phyloP scores from a whole-genome alignment of 2,113 vertebrate genomes.

The Anseranas semipalmata region DNA sequence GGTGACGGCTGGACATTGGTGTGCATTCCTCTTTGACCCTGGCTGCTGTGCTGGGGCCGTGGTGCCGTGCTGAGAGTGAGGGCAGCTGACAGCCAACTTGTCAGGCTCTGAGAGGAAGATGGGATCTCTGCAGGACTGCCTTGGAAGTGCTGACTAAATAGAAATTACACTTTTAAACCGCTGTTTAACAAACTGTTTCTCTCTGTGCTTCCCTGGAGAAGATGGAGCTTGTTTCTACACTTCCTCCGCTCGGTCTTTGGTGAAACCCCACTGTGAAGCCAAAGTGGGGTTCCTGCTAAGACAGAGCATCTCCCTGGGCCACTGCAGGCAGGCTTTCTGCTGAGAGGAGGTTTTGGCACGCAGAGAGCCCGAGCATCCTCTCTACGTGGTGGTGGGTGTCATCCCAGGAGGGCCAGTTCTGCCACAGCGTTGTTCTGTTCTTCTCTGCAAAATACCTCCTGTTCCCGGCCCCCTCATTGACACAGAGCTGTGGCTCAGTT shows the following conservation, averaged over 20 bases:
- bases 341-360: background rate
- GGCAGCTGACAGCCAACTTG: background rate
- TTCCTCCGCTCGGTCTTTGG: background rate
- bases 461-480: slow-evolving; percentile 21
- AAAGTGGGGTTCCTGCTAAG: background rate
- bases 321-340: background rate
- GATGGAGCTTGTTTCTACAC: background rate
- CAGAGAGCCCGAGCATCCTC: background rate
- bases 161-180: background rate
- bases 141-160: background rate
- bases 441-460: slow-evolving; percentile 22
- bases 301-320: background rate
- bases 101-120: background rate
- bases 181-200: background rate
- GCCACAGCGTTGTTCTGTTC: background rate
- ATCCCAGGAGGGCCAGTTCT: slow-evolving; percentile 20
- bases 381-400: background rate
- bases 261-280: background rate
- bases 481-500: background rate
- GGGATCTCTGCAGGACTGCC: background rate
- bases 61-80: too few species aligned
- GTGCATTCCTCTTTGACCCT: background rate
- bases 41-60: background rate
- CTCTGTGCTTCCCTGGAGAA: background rate
- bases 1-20: background rate